Conservation (phyloP, 2,113 vertebrate genomes). For the Petaurus breviceps region DNA sequence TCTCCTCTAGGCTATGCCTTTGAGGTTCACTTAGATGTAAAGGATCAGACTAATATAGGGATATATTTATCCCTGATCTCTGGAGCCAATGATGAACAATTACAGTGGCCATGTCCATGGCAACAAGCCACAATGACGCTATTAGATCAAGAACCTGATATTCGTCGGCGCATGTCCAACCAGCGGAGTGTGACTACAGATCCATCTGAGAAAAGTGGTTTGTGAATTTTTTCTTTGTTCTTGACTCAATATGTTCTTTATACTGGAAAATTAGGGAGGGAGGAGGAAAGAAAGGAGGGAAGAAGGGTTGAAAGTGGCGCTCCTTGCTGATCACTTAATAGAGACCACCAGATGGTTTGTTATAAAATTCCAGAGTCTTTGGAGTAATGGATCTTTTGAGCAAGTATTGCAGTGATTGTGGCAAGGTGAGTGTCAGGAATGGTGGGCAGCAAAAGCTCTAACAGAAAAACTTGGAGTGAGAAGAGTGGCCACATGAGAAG, state of each 20-base stretch:
- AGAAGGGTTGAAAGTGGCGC: neutral
- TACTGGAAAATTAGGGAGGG: neutral
- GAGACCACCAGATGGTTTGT: no score
- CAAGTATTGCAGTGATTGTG: neutral
- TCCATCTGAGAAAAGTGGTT: slow-evolving; percentile 82
- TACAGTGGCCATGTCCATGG: slow-evolving; percentile 93
- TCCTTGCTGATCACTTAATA: neutral
- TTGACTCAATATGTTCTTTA: neutral
- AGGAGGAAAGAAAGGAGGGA: neutral
- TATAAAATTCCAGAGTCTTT: neutral
- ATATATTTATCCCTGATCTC: slow-evolving; percentile 89
- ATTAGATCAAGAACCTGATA: slow-evolving; percentile 92
- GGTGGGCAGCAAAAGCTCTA: neutral
- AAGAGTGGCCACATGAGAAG: no score
- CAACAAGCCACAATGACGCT: slow-evolving; percentile 89
- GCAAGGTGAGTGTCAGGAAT: neutral
- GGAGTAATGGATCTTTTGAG: neutral
- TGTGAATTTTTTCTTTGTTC: slow-evolving; percentile 47
- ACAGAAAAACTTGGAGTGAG: neutral
- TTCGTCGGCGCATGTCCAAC: slow-evolving; percentile 90
- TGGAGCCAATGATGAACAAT: slow-evolving; percentile 86
- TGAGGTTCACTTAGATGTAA: slow-evolving; percentile 86
- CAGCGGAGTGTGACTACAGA: slow-evolving; percentile 91
- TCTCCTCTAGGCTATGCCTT: slow-evolving; percentile 92
- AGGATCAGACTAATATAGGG: slow-evolving; percentile 74